These are phyloP conservation scores for Luehdorfia chinensis DNA, from an alignment of 1,140 invertebrate genomes.

Conservation along the genomic window DNA sequence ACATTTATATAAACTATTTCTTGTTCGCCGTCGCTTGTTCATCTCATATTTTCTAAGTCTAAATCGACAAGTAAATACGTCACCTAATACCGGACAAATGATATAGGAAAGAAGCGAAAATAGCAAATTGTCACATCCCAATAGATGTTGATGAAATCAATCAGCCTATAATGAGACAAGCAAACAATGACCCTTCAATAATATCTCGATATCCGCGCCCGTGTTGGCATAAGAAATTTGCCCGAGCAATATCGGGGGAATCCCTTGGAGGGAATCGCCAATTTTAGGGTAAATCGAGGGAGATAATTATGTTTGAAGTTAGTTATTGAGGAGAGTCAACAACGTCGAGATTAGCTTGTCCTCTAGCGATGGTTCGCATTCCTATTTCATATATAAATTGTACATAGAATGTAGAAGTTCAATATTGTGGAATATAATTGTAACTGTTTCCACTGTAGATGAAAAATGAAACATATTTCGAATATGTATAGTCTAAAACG, in stretches of 20 bases:
- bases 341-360: conserved; percentile 35
- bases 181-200: conserved; percentile 68
- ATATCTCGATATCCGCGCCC: conserved; percentile 51
- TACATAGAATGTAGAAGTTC: too few relatives aligned
- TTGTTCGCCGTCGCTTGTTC: too few relatives aligned
- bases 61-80: too few relatives aligned
- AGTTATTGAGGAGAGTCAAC: conserved; percentile 71
- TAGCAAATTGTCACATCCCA: not conserved
- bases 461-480: not conserved
- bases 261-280: conserved; percentile 57
- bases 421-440: too few relatives aligned
- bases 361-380: not conserved
- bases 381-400: conserved; percentile 2
- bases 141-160: conserved; percentile 60
- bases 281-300: conserved; percentile 68
- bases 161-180: conserved; percentile 66
- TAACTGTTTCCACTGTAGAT: too few relatives aligned
- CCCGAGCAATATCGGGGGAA: conserved; percentile 58
- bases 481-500: too few relatives aligned
- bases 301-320: conserved; percentile 76
- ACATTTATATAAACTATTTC: too few relatives aligned
- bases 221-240: conserved; percentile 72
- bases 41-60: too few relatives aligned
- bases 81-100: not conserved
- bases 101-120: conserved; percentile 1